Evolutionary conservation across 92 coral and sea anemone species (phyloP).

Genomic region (Epizoanthus stellaris): DNA sequence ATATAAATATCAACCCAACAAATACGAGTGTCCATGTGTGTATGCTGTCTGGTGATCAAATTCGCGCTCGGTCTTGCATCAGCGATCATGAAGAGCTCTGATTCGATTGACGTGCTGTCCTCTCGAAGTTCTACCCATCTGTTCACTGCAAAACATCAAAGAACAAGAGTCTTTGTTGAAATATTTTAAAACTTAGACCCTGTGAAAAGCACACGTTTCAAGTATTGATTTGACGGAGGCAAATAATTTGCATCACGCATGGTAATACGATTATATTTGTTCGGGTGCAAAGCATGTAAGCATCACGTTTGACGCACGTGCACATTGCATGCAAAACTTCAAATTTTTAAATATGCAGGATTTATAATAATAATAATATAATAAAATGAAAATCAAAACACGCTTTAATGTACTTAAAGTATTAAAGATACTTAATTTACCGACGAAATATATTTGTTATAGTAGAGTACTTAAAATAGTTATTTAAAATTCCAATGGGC

Average conservation of each 20-base stretch:
- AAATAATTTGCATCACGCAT: neutral
- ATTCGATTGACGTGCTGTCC: too few species aligned
- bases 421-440: neutral
- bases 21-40: too few species aligned
- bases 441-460: neutral
- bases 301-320: slow-evolving; percentile 22
- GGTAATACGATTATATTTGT: neutral
- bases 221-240: slow-evolving; percentile 12
- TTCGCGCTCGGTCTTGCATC: too few species aligned
- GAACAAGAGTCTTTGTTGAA: neutral
- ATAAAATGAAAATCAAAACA: neutral
- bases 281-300: neutral
- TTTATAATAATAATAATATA: too few species aligned
- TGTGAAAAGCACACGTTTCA: neutral
- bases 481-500: too few species aligned
- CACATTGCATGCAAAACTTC: neutral
- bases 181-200: neutral
- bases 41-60: too few species aligned
- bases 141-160: too few species aligned
- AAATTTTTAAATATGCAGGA: neutral
- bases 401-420: neutral
- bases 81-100: too few species aligned
- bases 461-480: neutral
- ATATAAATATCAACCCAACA: too few species aligned
- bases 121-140: too few species aligned